Conservation (phyloP, 2,888 invertebrate genomes). For the Luperina nickerlii region DNA sequence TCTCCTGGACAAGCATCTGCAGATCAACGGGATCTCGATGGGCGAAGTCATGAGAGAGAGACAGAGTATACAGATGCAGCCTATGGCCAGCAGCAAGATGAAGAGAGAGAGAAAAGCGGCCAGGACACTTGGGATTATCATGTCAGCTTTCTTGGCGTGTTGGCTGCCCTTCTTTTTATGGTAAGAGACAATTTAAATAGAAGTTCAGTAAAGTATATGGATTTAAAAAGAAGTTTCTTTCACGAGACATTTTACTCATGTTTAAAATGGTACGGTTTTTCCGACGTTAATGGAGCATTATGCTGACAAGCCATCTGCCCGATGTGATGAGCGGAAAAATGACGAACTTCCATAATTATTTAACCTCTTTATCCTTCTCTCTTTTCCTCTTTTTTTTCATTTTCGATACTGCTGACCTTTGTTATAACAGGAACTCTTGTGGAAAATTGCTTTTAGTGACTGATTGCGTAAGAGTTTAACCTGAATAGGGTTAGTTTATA, state of each 20-base stretch:
- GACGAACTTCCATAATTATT: background rate
- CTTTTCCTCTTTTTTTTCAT: too few relatives aligned
- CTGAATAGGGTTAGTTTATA: too few relatives aligned
- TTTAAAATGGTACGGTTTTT: background rate
- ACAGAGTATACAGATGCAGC: constrained; percentile 93
- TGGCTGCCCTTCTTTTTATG: constrained; percentile 99
- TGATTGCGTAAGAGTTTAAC: too few relatives aligned
- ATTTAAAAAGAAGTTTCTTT: background rate
- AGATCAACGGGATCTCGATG: constrained; percentile 96
- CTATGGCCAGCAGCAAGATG: constrained; percentile 96
- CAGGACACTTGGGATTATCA: constrained; percentile 98
- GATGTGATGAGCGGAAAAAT: background rate
- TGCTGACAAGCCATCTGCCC: background rate
- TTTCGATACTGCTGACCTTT: too few relatives aligned
- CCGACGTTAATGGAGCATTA: background rate
- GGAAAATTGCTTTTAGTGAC: too few relatives aligned
- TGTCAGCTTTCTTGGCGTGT: constrained; percentile 98
- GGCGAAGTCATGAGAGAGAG: constrained; percentile 90
- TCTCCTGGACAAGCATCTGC: constrained; percentile 96
- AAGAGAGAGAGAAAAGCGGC: constrained; percentile 97
- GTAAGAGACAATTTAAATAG: constrained; percentile 85
- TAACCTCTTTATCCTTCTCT: background rate
- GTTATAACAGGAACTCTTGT: background rate
- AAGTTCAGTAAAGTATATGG: background rate
- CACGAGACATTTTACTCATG: background rate